A percentile compares a stretch with the other conserved stretches of the same genome.
Evolutionary conservation across 2,113 vertebrate genomes (phyloP).

Genomic region (Oreochromis tanganicae): DNA sequence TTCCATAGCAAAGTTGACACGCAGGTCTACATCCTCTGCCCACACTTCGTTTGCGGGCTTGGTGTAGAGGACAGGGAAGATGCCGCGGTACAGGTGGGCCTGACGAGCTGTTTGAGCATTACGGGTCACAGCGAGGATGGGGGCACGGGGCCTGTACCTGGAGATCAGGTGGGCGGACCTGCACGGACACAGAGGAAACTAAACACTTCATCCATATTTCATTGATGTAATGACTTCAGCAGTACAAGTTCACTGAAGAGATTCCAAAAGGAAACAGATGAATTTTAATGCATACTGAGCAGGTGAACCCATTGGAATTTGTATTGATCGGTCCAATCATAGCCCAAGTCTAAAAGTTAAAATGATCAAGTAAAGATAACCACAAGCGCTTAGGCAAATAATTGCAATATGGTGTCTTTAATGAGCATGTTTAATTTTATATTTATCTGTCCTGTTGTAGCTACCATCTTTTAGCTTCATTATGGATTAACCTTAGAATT

Average conservation of each 20-base stretch:
- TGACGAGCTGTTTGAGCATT: conserved; percentile 90
- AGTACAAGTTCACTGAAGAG: not conserved
- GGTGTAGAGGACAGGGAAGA: conserved; percentile 92
- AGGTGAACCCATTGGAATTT: not conserved
- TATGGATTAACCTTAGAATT: not conserved
- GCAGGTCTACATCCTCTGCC: conserved; percentile 93
- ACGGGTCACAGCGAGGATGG: conserved; percentile 92
- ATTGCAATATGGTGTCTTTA: not conserved
- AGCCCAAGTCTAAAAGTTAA: not conserved
- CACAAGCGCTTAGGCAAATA: not conserved
- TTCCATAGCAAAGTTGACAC: conserved; percentile 92
- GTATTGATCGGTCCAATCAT: not conserved
- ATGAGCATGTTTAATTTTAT: not conserved
- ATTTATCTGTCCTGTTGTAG: not conserved
- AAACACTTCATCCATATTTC: not conserved
- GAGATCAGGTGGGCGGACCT: conserved; percentile 96
- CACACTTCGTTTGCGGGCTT: conserved; percentile 78
- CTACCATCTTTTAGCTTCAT: not conserved
- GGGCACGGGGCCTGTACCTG: conserved; percentile 91
- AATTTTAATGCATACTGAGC: not conserved
- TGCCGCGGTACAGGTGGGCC: conserved; percentile 91
- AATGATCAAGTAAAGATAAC: not conserved
- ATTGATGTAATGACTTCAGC: not conserved
- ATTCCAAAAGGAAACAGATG: not conserved
- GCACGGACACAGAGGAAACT: not conserved